phyloP scores from a whole-genome alignment of 2,797 vertebrate genomes.

The Sarcoramphus papa region DNA sequence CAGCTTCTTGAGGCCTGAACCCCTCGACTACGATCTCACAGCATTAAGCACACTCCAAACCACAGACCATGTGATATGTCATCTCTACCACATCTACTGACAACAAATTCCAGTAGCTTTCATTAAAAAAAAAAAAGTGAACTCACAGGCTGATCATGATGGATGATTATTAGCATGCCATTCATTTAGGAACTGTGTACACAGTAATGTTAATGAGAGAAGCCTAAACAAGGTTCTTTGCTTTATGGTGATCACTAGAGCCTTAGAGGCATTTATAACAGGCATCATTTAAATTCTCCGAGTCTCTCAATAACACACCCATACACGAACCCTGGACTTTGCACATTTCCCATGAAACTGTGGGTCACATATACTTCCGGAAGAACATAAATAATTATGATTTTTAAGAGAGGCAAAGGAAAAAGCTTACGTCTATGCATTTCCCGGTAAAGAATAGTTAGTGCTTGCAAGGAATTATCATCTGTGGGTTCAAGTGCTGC shows the following conservation, averaged over 20 bases:
- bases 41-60: neutral
- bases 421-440: conserved; percentile 90
- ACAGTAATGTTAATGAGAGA: fast-evolving
- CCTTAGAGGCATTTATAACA: neutral
- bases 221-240: neutral
- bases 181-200: neutral
- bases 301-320: neutral
- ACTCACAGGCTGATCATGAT: neutral
- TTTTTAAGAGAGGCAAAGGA: neutral
- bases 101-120: neutral
- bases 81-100: neutral
- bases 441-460: conserved; percentile 96
- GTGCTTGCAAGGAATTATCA: conserved; percentile 95
- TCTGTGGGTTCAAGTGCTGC: conserved; percentile 93
- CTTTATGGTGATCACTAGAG: neutral
- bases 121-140: neutral
- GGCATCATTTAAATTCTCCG: neutral
- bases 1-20: neutral
- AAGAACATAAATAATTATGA: fast-evolving
- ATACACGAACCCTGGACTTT: neutral
- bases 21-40: neutral
- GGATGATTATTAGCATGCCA: neutral
- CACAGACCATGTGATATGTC: neutral
- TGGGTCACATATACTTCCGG: neutral
- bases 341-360: fast-evolving